Base-by-base conservation (phyloP, 37 sponge, comb jelly and placozoan genomes). In the Diacarnus erythraeanus region DNA sequence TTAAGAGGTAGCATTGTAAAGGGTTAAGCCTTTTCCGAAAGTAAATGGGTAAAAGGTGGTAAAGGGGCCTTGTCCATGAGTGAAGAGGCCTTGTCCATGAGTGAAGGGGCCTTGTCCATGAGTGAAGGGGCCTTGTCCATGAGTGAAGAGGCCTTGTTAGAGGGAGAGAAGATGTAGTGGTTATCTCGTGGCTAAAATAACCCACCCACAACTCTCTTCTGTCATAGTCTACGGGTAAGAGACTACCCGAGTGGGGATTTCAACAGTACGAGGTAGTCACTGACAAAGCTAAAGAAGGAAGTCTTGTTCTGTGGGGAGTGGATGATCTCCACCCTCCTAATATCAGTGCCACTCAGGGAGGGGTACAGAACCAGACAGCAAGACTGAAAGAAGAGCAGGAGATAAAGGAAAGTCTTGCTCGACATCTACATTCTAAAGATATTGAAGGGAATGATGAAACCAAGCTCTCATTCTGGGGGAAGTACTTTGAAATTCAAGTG, bases 221-320 rank as follows among this genome's bases (percentile, higher is more conserved):
- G 38, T 0, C 59, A 0, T 76, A 89, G 87, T 91, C 79, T 26
- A 82, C 90, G 64, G 91, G 89, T 23, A 78, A 86, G 51, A 41
- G 91, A 5, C 88, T 94, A 26, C 94, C 94, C 34, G 91, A 94
- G 35, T 94, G 94, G 94, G 94, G 88, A 26, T 90, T 84, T 71
- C 77, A 94, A 57, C 94, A 94, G 69, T 83, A 75, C 41, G 91
- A 94, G 83, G 89, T 83, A 56, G 84, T 78, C 1, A 88, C 89
- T 57, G 89, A 88, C 37, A 37, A 67, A 21, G 80, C 78, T 26
- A 69, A 78, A 57, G 75, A 78, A 26, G 37, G 33, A 3, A 54
- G 60, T 27, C 47, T 26, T 1, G 69, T 69, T 3, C 22, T 47
- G 42, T 84, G 90, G 90, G 35, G 34, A 9, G 23, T 84, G 54